These are phyloP conservation scores for Shargacucullia verbasci DNA, from an alignment of 2,888 invertebrate species.

Conservation along the genomic window DNA sequence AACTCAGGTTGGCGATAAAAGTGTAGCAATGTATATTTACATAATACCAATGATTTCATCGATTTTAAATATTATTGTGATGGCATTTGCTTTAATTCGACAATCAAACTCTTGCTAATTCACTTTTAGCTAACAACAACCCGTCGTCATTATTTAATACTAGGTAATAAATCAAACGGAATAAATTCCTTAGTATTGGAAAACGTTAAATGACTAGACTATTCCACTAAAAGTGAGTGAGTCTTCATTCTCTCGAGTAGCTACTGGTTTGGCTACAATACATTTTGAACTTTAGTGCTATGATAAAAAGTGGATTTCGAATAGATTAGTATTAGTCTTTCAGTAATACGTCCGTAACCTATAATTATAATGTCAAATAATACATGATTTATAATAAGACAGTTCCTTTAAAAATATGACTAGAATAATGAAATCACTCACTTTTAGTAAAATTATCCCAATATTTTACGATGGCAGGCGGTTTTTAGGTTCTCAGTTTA, in stretches of 20 bases:
- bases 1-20: slow-evolving; percentile 10
- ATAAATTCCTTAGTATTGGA: background rate
- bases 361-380: too few species aligned
- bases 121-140: slow-evolving; percentile 22
- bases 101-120: background rate
- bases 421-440: slow-evolving; percentile 4
- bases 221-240: slow-evolving; percentile 15
- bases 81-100: background rate
- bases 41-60: background rate
- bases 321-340: too few species aligned
- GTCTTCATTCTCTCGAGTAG: background rate
- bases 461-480: background rate
- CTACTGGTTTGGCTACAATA: too few species aligned
- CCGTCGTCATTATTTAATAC: slow-evolving; percentile 1
- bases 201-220: background rate
- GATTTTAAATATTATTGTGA: background rate
- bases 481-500: background rate
- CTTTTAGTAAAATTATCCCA: slow-evolving; percentile 3
- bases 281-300: too few species aligned
- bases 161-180: slow-evolving; percentile 24
- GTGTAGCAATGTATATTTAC: background rate
- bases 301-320: too few species aligned
- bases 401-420: background rate
- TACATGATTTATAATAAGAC: too few species aligned
- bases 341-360: too few species aligned